phyloP scores from a whole-genome alignment of 2,113 vertebrate genomes.

The Dasyornis broadbenti region DNA sequence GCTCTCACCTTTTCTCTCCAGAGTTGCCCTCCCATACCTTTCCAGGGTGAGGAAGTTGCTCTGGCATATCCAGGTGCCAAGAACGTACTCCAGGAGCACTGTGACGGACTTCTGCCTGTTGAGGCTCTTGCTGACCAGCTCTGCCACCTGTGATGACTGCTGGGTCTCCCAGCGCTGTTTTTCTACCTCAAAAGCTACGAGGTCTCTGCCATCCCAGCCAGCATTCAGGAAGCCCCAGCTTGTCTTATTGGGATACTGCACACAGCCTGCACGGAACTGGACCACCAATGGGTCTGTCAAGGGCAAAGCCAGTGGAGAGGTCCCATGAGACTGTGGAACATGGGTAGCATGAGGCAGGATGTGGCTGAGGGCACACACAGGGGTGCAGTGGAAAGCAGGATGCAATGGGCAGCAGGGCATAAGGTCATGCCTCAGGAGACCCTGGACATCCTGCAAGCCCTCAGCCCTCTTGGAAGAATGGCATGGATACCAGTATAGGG shows the following conservation, averaged over 20 bases:
- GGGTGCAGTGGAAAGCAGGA: background rate
- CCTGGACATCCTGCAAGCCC: background rate
- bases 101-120: background rate
- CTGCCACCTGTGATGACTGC: background rate
- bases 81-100: background rate
- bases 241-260: background rate
- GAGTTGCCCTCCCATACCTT: background rate
- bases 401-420: background rate
- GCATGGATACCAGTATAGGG: rapidly evolving
- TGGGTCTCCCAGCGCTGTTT: background rate
- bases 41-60: background rate
- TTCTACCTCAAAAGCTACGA: background rate
- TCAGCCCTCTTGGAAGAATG: background rate
- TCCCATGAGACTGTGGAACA: background rate
- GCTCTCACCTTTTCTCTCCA: constrained; percentile 25
- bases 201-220: background rate
- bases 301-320: background rate
- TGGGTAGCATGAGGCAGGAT: background rate
- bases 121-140: background rate
- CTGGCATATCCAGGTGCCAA: background rate
- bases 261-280: background rate
- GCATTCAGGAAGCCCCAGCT: background rate
- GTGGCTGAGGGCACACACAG: background rate
- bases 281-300: background rate
- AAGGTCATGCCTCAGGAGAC: background rate